Base-by-base conservation (phyloP, 2,888 invertebrate genomes). In the Synergus laeviventris region DNA sequence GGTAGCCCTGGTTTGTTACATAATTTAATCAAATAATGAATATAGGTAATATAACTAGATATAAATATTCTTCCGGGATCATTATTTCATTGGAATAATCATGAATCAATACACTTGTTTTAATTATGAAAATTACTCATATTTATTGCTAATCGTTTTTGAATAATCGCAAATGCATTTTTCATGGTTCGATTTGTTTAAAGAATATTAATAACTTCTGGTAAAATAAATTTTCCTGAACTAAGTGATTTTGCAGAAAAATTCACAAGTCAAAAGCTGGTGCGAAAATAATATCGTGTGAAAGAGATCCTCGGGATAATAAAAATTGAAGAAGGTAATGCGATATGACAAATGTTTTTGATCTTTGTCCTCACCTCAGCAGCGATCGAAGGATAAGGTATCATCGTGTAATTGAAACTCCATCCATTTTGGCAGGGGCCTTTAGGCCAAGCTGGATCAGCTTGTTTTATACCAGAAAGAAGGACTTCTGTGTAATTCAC, bases 341-440 rank as follows among this genome's bases (percentile, higher is more conserved):
- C 56, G 21, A 24, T 39, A 64, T 39, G 5, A 7, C 42, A 39
- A 49, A 66, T 21, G 12, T 2, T 8, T 66, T 21, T 66, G 5
- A 18, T 21, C n/a, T 59, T 38, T 54, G 5, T 64, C 56, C 88
- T 89, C 90, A 97, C 97, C 93, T 97, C 95, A 0, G 97, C 95
- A 38, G 97, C 96, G 66, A 98, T 95, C 5, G 97, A 97, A 11
- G 93, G 91, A 86, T 97, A 96, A 0, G 97, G 97, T 70, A 96
- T 93, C 87, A 96, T 96, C 0, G 95, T 95, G 79, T 93, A 93
- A 87, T 97, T 95, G 89, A 96, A 97, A 80, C 95, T 94, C 97
- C 97, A 98, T 14, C 96, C 97, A 81, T 93, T 83, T 75, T 92
- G 92, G 85, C 97, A 97, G 0, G 94, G 92, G 1, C 93, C 91